phyloP scores from a whole-genome alignment of 2,113 vertebrate genomes.

The Sus scrofa region T2T-Sscrofa CM000826.6:63317001-63317500 shows the following conservation, averaged over 20 bases:
- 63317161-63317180: neutral
- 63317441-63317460: constrained; percentile 86
- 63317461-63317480: constrained; percentile 85
- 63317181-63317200: constrained; percentile 39
- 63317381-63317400: constrained; percentile 86
- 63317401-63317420: constrained; percentile 87
- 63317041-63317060: neutral
- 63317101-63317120: neutral
- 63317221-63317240: constrained; percentile 15
- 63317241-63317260: neutral
- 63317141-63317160: neutral
- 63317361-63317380: constrained; percentile 90
- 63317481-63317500: constrained; percentile 17
- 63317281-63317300: constrained; percentile 54
- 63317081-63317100: neutral
- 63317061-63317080: constrained; percentile 36
- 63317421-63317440: constrained; percentile 87
- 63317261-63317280: constrained; percentile 47
- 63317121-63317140: neutral
- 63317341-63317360: constrained; percentile 85
- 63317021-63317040: neutral
- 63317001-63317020: neutral
- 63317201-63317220: constrained; percentile 31
- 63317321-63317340: constrained; percentile 76
- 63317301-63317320: constrained; percentile 81